These are phyloP conservation scores for Zygaena filipendulae DNA, from an alignment of 2,888 invertebrate species.

Conservation along the genomic window DNA sequence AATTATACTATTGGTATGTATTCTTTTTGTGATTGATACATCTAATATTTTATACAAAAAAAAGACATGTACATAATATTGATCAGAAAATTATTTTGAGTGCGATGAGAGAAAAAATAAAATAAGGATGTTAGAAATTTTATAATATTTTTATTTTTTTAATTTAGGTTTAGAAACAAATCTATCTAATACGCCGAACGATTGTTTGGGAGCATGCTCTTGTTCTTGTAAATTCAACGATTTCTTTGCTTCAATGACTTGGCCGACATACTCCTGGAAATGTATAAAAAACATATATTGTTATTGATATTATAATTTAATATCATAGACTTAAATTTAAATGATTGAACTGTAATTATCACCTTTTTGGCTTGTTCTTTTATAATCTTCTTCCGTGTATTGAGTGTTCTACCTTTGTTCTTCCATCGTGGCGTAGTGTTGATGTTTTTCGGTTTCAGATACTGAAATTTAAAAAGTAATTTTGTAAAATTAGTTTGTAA, in stretches of 20 bases:
- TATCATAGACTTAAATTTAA: too few species aligned
- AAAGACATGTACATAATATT: too few species aligned
- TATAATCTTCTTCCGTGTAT: constrained; percentile 82
- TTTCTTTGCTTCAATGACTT: constrained; percentile 38
- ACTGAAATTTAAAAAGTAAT: constrained; percentile 58
- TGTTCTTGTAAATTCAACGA: constrained; percentile 32
- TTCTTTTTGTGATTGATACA: constrained; percentile 15
- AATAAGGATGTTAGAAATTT: too few species aligned
- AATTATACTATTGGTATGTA: constrained; percentile 11
- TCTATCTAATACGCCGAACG: constrained; percentile 74
- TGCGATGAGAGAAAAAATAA: constrained; percentile 21
- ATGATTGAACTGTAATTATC: too few species aligned
- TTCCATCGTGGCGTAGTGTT: constrained; percentile 82
- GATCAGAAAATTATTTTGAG: too few species aligned
- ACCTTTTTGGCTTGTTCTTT: constrained; percentile 76
- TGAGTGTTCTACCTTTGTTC: constrained; percentile 80
- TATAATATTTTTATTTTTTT: constrained; percentile 46
- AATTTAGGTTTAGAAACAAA: constrained; percentile 70
- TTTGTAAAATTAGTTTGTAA: too few species aligned
- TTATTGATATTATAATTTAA: too few species aligned
- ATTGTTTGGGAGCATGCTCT: constrained; percentile 36
- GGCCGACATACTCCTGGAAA: constrained; percentile 47
- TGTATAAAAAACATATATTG: constrained; percentile 12
- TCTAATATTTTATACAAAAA: too few species aligned
- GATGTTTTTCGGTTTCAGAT: constrained; percentile 80